Percentiles rank a stretch among this genome's conserved stretches.
Evolutionary conservation across 2,113 vertebrate genomes (phyloP).

Genomic region (Heloderma charlesbogerti): DNA sequence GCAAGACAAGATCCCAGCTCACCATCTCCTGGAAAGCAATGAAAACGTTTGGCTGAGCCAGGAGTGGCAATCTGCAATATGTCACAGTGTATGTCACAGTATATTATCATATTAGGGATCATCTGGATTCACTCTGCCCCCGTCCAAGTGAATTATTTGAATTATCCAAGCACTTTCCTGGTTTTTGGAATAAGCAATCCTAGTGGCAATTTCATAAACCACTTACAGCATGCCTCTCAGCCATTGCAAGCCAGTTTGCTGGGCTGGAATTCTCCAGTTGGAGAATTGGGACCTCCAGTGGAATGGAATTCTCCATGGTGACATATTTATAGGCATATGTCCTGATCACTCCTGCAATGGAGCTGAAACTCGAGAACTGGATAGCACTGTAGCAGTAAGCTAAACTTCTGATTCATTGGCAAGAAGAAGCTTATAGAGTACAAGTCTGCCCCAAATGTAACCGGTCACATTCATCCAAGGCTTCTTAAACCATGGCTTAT

Average conservation of each 20-base stretch:
- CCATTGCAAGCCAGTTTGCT: not conserved
- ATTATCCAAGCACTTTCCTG: not conserved
- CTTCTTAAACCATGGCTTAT: not conserved
- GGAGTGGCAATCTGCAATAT: not conserved
- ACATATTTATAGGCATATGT: not conserved
- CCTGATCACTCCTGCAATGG: not conserved
- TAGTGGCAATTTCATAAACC: not conserved
- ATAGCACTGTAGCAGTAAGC: not conserved
- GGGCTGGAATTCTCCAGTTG: not conserved
- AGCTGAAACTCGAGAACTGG: not conserved
- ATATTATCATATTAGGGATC: not conserved
- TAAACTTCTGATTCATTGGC: not conserved
- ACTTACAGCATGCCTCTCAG: not conserved
- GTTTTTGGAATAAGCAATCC: not conserved
- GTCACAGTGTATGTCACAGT: not conserved
- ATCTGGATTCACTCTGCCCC: not conserved
- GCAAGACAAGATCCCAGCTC: not conserved
- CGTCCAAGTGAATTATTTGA: not conserved
- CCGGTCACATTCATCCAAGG: not conserved
- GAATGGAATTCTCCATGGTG: no score
- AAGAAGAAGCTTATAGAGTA: not conserved
- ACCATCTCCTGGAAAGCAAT: not conserved
- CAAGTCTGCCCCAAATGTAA: not conserved
- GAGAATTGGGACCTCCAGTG: no score
- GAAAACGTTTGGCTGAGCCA: not conserved